Percentiles rank a stretch among this genome's conserved stretches.
These are phyloP conservation scores for Enteromius anoplus DNA, from an alignment of 2,797 vertebrate species.

Conservation along the genomic window DNA sequence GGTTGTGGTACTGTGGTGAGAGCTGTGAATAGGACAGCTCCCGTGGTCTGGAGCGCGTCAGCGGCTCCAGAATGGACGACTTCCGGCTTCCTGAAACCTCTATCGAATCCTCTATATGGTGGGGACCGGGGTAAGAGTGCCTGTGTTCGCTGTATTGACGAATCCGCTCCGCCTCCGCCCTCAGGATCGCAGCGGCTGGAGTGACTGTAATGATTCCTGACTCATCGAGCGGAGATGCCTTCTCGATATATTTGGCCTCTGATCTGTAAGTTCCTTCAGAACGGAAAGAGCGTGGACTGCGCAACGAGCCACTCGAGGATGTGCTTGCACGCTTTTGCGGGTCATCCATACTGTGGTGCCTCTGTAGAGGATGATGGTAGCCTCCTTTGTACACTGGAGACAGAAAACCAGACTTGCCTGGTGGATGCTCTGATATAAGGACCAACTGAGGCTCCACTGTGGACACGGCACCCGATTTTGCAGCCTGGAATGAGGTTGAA, in stretches of 20 bases:
- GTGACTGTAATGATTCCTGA: slow-evolving; percentile 85
- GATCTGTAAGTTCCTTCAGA: slow-evolving; percentile 86
- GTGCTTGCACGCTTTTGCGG: slow-evolving; percentile 88
- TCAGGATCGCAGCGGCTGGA: slow-evolving; percentile 86
- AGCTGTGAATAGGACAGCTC: slow-evolving; percentile 95
- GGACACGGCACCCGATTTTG: slow-evolving; percentile 83
- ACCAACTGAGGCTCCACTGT: slow-evolving; percentile 90
- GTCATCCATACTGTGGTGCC: slow-evolving; percentile 92
- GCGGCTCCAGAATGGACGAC: slow-evolving; percentile 90
- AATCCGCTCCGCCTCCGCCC: slow-evolving; percentile 92
- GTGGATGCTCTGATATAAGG: slow-evolving; percentile 88
- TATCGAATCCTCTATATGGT: slow-evolving; percentile 85
- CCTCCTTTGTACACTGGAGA: slow-evolving; percentile 90
- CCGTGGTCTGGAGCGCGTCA: slow-evolving; percentile 88
- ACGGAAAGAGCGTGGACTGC: slow-evolving; percentile 91
- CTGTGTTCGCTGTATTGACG: slow-evolving; percentile 93
- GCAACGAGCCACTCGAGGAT: slow-evolving; percentile 87
- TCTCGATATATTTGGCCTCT: slow-evolving; percentile 94
- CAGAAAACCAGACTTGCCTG: slow-evolving; percentile 84
- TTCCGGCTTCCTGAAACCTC: slow-evolving; percentile 81
- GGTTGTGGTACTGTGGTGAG: slow-evolving; percentile 93
- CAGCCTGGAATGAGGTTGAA: slow-evolving; percentile 90
- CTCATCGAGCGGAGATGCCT: slow-evolving; percentile 83
- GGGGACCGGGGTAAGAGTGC: slow-evolving; percentile 92
- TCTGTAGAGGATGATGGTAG: slow-evolving; percentile 85